Evolutionary conservation across 2,797 vertebrate species (phyloP).

Genomic region (Pseudochirops corinnae): DNA sequence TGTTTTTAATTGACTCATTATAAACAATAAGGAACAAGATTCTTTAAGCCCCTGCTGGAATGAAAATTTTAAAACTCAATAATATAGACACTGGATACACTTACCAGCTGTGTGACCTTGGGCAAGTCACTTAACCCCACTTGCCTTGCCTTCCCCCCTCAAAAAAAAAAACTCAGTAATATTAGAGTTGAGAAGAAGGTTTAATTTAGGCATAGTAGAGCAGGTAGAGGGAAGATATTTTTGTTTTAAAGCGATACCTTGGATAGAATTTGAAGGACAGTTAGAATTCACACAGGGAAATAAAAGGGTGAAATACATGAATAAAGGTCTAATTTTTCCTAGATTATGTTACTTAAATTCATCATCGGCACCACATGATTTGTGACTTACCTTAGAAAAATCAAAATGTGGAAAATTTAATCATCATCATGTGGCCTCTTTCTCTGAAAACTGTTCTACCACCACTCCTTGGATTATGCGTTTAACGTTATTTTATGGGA

Average conservation of each 20-base stretch:
- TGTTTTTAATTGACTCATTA: not conserved
- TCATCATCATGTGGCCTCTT: constrained; percentile 17
- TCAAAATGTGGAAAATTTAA: not conserved
- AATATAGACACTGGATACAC: not conserved
- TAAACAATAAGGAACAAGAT: constrained; percentile 38
- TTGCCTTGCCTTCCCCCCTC: too few species aligned
- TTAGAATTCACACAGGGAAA: not conserved
- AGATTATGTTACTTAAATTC: constrained; percentile 37
- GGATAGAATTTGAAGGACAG: constrained; percentile 3
- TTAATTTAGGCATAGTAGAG: not conserved
- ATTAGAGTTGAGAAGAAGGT: not conserved
- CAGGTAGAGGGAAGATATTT: not conserved
- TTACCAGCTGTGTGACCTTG: too few species aligned
- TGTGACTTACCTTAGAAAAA: constrained; percentile 4
- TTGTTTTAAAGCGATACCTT: not conserved
- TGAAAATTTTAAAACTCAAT: not conserved
- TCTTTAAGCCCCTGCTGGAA: not conserved
- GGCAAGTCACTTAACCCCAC: too few species aligned
- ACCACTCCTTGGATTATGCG: not conserved
- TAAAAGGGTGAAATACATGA: not conserved
- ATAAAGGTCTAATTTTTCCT: not conserved
- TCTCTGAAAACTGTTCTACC: constrained; percentile 8
- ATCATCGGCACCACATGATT: constrained; percentile 6
- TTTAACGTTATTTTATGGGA: constrained; percentile 13
- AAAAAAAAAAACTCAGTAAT: not conserved